Percentiles rank a stretch among this genome's conserved stretches.
These are phyloP conservation scores for Dromococcyx pavoninus DNA, from an alignment of 2,797 vertebrate species.

Conservation along the genomic window DNA sequence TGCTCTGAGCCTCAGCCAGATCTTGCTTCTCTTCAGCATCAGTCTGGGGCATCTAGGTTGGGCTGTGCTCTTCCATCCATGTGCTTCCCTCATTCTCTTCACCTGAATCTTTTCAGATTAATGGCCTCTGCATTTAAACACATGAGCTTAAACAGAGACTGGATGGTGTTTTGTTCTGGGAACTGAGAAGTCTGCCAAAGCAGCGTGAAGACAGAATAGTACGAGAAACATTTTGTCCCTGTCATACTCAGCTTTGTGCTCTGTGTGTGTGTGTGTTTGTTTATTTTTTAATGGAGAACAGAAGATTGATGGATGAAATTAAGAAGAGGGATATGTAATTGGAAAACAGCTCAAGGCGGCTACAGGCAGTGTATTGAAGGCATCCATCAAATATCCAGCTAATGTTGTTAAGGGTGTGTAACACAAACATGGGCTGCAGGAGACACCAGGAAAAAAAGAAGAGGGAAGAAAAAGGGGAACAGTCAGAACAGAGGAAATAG, in stretches of 20 bases:
- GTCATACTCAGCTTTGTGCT: background rate
- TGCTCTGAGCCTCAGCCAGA: background rate
- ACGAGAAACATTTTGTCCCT: conserved; percentile 1
- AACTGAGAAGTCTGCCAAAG: background rate
- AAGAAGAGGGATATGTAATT: conserved; percentile 70
- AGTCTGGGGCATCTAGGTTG: background rate
- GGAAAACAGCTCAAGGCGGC: conserved; percentile 66
- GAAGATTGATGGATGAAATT: conserved; percentile 73
- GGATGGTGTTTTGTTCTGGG: background rate
- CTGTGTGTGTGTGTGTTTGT: conserved; percentile 8
- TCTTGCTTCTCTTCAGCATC: background rate
- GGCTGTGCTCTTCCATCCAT: accelerated
- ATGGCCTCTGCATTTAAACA: background rate
- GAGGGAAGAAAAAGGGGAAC: background rate
- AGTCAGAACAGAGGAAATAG: background rate
- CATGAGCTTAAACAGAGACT: background rate
- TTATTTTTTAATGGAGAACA: conserved; percentile 61
- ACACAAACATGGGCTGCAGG: conserved; percentile 24
- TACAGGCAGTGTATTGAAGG: conserved; percentile 71
- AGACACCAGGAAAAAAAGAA: background rate
- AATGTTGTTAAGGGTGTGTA: conserved; percentile 56
- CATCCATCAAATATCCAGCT: conserved; percentile 69
- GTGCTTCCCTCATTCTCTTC: background rate
- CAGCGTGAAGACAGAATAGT: background rate
- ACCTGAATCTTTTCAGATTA: background rate